Evolutionary conservation across 2,888 invertebrate genomes (phyloP), one percentile per base, ranked within the genome.

Genomic region (Apamea anceps): DNA sequence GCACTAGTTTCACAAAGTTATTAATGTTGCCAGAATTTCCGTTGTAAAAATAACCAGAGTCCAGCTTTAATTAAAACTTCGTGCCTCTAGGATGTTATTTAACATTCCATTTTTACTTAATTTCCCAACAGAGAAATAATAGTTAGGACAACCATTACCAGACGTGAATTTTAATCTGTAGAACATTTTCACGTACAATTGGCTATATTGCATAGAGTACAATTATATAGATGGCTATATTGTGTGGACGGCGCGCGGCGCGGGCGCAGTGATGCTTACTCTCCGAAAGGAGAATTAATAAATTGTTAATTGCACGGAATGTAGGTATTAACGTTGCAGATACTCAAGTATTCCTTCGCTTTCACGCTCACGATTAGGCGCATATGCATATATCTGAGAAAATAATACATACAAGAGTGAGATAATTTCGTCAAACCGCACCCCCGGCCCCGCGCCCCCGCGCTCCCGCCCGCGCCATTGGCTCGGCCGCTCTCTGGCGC

Each of bases 11-110:
- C 65, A 74, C 65, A 60, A 77, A 68, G 73, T 76, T 82, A 75
- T 85, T 79, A 81, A 84, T 81, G 76, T 81, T 63, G 48, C 77
- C 81, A 81, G 72, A 89, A 79, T 71, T 73, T 74, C 76, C 80
- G 65, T 82, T 79, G 66, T 66, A 80, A 84, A 78, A 82, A 80
- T 77, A 85, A 67, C 80, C 62, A 37, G 54, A 72, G 54, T 32
- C 72, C 37, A 81, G 77, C 74, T 84, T 86, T 84, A 88, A 88
- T 87, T 88, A 88, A 88, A 88, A 82, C 79, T 82, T 81, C 32
- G 66, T 77, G 67, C 73, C 60, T 48, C 57, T 71, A 78, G 71
- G 78, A 81, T 80, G 83, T 80, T 76, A 83, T 85, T 80, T 68
- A 77, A 79, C 63, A 72, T 86, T 79, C 65, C 45, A 72, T 79